These are phyloP conservation scores for Penelope pileata DNA, from an alignment of 2,113 vertebrate species.

Conservation along the genomic window DNA sequence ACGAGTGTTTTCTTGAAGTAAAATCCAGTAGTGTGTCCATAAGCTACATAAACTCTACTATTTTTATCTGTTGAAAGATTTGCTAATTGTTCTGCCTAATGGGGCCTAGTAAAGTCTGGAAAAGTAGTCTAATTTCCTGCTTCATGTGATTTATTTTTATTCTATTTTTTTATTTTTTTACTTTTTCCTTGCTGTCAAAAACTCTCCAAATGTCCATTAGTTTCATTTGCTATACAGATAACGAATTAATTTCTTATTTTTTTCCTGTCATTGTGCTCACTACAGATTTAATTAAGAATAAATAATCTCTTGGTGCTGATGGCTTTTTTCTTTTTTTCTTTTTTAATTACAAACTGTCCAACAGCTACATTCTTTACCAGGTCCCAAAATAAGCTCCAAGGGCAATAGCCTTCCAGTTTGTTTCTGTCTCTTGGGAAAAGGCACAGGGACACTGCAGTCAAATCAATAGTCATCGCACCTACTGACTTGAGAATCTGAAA, in stretches of 20 bases:
- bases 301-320: neutral
- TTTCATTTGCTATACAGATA: neutral
- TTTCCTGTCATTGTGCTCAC: neutral
- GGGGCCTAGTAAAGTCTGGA: neutral
- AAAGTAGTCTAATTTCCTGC: slow-evolving; percentile 42
- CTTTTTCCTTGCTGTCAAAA: slow-evolving; percentile 21
- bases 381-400: neutral
- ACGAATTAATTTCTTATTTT: slow-evolving; percentile 55
- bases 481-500: neutral
- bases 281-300: slow-evolving; percentile 44
- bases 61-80: slow-evolving; percentile 27
- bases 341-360: neutral
- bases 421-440: neutral
- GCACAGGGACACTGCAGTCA: neutral
- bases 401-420: neutral
- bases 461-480: neutral
- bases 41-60: neutral
- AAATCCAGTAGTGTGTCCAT: neutral
- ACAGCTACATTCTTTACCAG: neutral
- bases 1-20: neutral
- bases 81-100: slow-evolving; percentile 58
- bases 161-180: neutral
- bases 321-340: neutral
- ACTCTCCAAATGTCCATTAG: slow-evolving; percentile 11
- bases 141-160: neutral